phyloP scores from a whole-genome alignment of 2,888 invertebrate genomes.

The Coelopa pilipes region DNA sequence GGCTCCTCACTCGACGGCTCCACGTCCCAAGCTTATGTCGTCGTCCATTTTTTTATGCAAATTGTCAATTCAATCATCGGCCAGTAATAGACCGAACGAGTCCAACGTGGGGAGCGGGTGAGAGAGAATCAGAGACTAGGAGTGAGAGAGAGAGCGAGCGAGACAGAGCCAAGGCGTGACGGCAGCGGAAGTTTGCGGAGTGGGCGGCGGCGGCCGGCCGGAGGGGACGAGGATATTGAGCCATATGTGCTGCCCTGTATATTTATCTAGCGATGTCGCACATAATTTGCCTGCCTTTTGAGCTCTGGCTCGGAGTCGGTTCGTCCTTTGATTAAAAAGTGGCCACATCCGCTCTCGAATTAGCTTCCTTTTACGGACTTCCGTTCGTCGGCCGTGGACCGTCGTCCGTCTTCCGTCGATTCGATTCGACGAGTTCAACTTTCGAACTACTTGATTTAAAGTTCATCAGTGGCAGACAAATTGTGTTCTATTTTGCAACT shows the following conservation, averaged over 20 bases:
- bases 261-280: not conserved
- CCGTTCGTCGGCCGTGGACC: not conserved
- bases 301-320: not conserved
- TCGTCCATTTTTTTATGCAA: too few relatives aligned
- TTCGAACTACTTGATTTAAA: constrained; percentile 10
- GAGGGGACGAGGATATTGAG: not conserved
- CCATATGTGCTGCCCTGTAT: not conserved
- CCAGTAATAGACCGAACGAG: too few relatives aligned
- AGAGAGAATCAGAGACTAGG: too few relatives aligned
- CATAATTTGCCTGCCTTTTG: constrained; percentile 8
- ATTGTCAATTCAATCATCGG: too few relatives aligned
- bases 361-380: constrained; percentile 23
- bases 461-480: constrained; percentile 14
- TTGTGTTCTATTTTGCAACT: not conserved
- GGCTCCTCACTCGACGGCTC: too few relatives aligned
- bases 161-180: not conserved
- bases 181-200: constrained; percentile 2
- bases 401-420: not conserved
- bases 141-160: too few relatives aligned
- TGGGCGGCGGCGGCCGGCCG: not conserved
- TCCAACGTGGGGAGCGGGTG: not conserved
- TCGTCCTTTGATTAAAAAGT: constrained; percentile 33
- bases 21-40: too few relatives aligned
- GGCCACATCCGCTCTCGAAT: constrained; percentile 37
- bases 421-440: not conserved